Evolutionary conservation across 2,797 vertebrate species (phyloP).

Genomic region (Danio jaintianensis): DNA sequence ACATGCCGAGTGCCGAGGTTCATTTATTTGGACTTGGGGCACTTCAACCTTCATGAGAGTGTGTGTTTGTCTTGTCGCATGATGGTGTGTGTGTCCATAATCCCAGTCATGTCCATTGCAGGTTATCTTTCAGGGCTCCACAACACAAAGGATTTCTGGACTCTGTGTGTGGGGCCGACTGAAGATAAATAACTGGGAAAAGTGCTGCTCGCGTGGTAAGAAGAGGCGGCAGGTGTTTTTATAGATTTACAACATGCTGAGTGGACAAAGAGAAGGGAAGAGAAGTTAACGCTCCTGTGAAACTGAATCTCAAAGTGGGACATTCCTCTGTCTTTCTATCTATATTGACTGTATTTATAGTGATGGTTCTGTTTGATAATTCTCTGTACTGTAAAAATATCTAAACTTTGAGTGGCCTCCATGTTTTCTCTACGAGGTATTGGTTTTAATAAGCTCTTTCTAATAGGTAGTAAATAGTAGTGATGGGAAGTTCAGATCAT

Average conservation of each 20-base stretch:
- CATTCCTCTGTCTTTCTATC: not conserved
- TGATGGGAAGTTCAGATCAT: too few relatives aligned
- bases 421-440: too few relatives aligned
- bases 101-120: conserved; percentile 5
- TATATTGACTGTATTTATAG: too few relatives aligned
- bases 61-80: conserved; percentile 14
- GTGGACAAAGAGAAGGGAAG: conserved; percentile 65
- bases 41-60: conserved; percentile 53
- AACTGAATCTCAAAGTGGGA: conserved; percentile 32
- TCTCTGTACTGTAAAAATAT: too few relatives aligned
- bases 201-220: conserved; percentile 10
- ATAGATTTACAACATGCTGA: conserved; percentile 73
- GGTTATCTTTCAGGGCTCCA: conserved; percentile 60
- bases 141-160: conserved; percentile 67
- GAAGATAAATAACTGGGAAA: conserved; percentile 53
- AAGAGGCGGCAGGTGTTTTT: conserved; percentile 76
- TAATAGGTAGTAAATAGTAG: too few relatives aligned
- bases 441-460: too few relatives aligned
- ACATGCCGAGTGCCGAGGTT: conserved; percentile 53
- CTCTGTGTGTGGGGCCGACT: conserved; percentile 67
- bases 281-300: conserved; percentile 71
- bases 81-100: conserved; percentile 26
- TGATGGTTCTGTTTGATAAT: too few relatives aligned
- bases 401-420: too few relatives aligned
- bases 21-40: conserved; percentile 73